Percentiles rank a stretch among this genome's conserved stretches.
Evolutionary conservation across 2,797 vertebrate genomes (phyloP).

Genomic region (Heteromormyrus szaboi): DNA sequence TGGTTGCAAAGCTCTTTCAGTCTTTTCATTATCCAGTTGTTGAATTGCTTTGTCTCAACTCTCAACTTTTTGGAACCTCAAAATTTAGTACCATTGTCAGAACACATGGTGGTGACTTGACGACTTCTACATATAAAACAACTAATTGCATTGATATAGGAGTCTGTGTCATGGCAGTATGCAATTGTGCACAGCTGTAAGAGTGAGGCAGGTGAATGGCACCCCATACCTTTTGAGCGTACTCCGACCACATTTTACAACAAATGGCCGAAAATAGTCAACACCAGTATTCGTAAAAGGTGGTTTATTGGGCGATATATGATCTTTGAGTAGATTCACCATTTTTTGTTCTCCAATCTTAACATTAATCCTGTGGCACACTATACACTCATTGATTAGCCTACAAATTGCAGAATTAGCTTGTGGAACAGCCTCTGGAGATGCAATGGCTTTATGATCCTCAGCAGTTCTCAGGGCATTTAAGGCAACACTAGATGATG

Average conservation of each 20-base stretch:
- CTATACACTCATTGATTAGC: not conserved
- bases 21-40: not conserved
- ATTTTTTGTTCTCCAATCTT: not conserved
- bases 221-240: not conserved
- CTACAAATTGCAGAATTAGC: not conserved
- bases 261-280: conserved; percentile 5
- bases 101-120: not conserved
- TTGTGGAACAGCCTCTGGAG: conserved; percentile 6
- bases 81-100: conserved; percentile 8
- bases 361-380: not conserved
- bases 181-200: not conserved
- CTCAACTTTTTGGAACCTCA: not conserved
- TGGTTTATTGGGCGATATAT: not conserved
- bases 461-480: conserved; percentile 23
- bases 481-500: conserved; percentile 16
- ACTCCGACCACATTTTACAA: not conserved
- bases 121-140: not conserved
- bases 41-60: conserved; percentile 19
- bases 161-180: not conserved
- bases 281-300: not conserved
- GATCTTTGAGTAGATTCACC: not conserved
- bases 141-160: not conserved
- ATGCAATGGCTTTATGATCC: conserved; percentile 6
- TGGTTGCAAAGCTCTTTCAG: conserved; percentile 11
- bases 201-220: not conserved